Conservation (phyloP, 2,888 invertebrate genomes). For the Aphrophora alni region DNA sequence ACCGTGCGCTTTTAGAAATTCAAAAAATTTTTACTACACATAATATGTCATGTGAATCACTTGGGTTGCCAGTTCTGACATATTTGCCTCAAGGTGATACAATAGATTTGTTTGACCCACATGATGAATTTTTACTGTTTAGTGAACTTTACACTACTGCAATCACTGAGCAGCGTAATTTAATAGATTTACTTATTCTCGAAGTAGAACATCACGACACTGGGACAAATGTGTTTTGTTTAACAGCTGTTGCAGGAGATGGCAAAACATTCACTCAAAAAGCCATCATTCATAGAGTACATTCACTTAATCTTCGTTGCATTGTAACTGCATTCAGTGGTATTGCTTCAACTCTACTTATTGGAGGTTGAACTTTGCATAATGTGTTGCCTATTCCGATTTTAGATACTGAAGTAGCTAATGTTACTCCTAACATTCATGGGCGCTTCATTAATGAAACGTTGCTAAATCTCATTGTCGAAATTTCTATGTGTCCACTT, state of each 20-base stretch:
- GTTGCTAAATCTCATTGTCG: neutral
- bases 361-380: neutral
- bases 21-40: neutral
- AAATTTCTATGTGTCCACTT: slow-evolving; percentile 1
- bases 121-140: slow-evolving; percentile 15
- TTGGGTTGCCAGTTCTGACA: neutral
- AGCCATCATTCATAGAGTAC: neutral
- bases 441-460: neutral
- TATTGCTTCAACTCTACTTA: slow-evolving; percentile 6
- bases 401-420: neutral
- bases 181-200: neutral
- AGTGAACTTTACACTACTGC: slow-evolving; percentile 16
- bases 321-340: slow-evolving; percentile 12
- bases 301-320: neutral
- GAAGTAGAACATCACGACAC: neutral
- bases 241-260: slow-evolving; percentile 9
- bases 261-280: neutral
- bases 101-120: slow-evolving; percentile 2
- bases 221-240: slow-evolving; percentile 9
- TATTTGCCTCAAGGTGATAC: slow-evolving; percentile 14
- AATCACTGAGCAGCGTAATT: neutral
- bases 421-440: slow-evolving; percentile 2
- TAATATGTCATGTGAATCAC: slow-evolving; percentile 10
- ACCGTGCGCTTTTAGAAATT: neutral
- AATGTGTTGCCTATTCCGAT: slow-evolving; percentile 16